Evolutionary conservation across 2,113 vertebrate species (phyloP).

Genomic region (Pandion haliaetus): DNA sequence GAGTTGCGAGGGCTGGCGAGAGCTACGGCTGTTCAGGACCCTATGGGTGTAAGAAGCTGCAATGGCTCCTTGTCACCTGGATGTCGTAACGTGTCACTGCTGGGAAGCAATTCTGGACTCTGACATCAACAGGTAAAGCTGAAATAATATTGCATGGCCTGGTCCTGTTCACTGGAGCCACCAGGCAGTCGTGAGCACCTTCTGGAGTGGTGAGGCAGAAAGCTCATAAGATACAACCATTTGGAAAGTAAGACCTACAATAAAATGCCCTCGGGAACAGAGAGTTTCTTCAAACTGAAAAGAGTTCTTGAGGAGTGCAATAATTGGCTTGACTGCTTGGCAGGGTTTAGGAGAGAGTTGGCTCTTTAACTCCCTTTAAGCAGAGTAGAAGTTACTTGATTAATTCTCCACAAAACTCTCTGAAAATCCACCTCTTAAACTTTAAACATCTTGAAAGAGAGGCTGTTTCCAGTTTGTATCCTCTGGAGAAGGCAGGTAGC

Average conservation of each 20-base stretch:
- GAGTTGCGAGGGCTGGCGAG: not conserved
- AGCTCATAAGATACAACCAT: too few species aligned
- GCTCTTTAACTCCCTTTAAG: not conserved
- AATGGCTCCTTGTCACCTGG: not conserved
- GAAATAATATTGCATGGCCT: not conserved
- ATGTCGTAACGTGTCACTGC: accelerated
- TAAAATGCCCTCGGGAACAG: not conserved
- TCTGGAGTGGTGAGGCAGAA: not conserved
- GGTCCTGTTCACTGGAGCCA: not conserved
- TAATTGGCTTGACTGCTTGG: accelerated
- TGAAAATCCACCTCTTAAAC: not conserved
- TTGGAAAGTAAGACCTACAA: not conserved
- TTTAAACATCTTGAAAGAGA: not conserved
- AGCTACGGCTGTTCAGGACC: not conserved
- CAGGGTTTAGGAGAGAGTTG: not conserved
- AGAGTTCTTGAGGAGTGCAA: not conserved
- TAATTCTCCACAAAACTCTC: not conserved
- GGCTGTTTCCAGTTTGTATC: not conserved
- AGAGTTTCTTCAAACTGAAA: not conserved
- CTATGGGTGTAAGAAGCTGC: too few species aligned
- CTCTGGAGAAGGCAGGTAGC: not conserved
- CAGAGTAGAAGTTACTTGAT: not conserved
- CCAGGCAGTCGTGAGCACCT: accelerated
- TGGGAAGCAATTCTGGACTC: not conserved
- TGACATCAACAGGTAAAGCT: too few species aligned